Conservation (phyloP, 2,888 invertebrate genomes). For the Calephelis perditalis region DNA sequence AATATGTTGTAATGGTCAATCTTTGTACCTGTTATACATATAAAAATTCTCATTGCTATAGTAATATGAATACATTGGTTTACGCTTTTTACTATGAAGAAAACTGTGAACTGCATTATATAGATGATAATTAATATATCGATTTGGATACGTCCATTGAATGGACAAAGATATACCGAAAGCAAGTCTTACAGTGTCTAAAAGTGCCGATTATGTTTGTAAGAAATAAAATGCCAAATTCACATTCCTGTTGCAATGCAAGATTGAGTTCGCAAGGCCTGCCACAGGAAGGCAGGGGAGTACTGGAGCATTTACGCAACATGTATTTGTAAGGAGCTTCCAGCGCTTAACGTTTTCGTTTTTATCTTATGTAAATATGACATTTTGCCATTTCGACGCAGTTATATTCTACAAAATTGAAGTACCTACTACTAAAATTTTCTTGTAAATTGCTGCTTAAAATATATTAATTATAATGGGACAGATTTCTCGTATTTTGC, state of each 20-base stretch:
- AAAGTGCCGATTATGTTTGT: background rate
- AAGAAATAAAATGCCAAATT: conserved; percentile 6
- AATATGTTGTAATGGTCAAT: too few species aligned
- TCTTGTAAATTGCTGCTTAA: too few species aligned
- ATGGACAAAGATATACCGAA: background rate
- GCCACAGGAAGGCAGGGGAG: background rate
- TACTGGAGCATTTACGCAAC: background rate
- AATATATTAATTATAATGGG: too few species aligned
- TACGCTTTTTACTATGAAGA: too few species aligned
- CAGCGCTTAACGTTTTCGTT: background rate
- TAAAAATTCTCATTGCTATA: too few species aligned
- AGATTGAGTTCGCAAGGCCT: background rate
- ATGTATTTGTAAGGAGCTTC: background rate
- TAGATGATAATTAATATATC: too few species aligned
- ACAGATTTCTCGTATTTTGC: too few species aligned
- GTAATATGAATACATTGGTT: too few species aligned
- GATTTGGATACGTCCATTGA: conserved; percentile 2
- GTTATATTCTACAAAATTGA: too few species aligned
- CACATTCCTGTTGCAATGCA: conserved; percentile 2
- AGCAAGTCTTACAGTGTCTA: background rate
- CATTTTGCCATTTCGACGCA: background rate
- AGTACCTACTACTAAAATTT: too few species aligned
- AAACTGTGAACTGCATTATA: too few species aligned
- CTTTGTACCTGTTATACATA: too few species aligned
- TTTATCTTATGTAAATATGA: background rate